Evolutionary conservation across 2,797 vertebrate species (phyloP).

Genomic region (Eulemur albifrons): DNA sequence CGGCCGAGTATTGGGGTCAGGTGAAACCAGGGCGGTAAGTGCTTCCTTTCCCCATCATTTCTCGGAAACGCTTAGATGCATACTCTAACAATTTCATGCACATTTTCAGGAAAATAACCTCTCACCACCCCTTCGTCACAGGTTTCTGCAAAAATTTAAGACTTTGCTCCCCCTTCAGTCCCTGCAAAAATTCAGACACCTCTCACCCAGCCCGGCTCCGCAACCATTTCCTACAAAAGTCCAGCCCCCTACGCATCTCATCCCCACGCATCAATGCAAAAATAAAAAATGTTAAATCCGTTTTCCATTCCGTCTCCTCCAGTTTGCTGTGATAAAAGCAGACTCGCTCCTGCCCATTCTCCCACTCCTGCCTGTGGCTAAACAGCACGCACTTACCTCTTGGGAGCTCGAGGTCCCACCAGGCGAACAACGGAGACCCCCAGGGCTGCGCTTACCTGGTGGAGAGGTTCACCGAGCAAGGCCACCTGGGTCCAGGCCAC

Average conservation of each 20-base stretch:
- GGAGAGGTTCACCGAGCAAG: not conserved
- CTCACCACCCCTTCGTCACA: not conserved
- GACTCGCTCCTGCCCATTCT: not conserved
- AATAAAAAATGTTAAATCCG: not conserved
- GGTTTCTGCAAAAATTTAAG: not conserved
- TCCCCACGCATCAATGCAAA: not conserved
- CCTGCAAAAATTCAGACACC: not conserved
- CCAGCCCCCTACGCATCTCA: not conserved
- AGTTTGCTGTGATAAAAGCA: constrained; percentile 51
- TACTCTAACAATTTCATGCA: not conserved
- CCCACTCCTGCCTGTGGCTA: not conserved
- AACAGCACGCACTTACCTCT: not conserved
- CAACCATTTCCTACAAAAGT: constrained; percentile 4
- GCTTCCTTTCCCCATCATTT: not conserved
- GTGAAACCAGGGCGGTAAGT: constrained; percentile 15
- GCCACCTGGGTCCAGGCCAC: not conserved
- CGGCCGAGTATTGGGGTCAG: not conserved
- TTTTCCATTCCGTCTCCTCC: constrained; percentile 37
- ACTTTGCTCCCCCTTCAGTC: not conserved
- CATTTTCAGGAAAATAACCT: not conserved
- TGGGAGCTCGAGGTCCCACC: not conserved
- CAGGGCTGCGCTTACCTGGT: constrained; percentile 29
- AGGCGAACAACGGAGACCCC: not conserved
- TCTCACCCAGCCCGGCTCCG: not conserved
- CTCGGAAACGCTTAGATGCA: not conserved